Evolutionary conservation across 2,797 vertebrate species (phyloP).

Genomic region (Sebastes variabilis): DNA sequence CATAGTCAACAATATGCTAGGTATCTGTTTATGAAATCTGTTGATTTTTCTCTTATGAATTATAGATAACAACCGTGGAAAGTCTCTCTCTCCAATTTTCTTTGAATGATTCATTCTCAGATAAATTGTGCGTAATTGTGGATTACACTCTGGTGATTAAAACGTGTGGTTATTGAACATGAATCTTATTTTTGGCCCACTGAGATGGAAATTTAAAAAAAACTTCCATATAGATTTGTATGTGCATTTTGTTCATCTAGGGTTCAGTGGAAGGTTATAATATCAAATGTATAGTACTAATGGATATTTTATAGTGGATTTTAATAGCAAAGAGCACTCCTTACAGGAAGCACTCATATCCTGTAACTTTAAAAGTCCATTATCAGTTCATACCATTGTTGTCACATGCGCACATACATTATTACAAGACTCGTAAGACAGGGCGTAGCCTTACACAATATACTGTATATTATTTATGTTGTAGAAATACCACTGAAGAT

Average conservation of each 20-base stretch:
- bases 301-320: slow-evolving; percentile 3
- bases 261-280: neutral
- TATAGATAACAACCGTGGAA: slow-evolving; percentile 31
- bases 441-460: neutral
- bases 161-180: slow-evolving; percentile 19
- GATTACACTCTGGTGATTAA: slow-evolving; percentile 40
- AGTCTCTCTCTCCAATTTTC: slow-evolving; percentile 34
- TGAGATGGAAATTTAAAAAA: slow-evolving; percentile 1
- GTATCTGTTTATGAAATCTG: slow-evolving; percentile 51
- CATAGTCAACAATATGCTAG: slow-evolving; percentile 35
- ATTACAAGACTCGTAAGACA: neutral
- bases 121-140: slow-evolving; percentile 22
- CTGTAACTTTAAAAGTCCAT: neutral
- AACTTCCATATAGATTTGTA: neutral
- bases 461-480: neutral
- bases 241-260: neutral
- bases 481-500: neutral
- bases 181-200: slow-evolving; percentile 4
- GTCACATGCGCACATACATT: neutral
- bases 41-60: slow-evolving; percentile 47
- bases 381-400: neutral
- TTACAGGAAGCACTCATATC: neutral
- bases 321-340: neutral
- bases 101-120: slow-evolving; percentile 26
- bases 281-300: neutral